Conservation (phyloP, 2,113 vertebrate species). For the Erpornis zantholeuca region DNA sequence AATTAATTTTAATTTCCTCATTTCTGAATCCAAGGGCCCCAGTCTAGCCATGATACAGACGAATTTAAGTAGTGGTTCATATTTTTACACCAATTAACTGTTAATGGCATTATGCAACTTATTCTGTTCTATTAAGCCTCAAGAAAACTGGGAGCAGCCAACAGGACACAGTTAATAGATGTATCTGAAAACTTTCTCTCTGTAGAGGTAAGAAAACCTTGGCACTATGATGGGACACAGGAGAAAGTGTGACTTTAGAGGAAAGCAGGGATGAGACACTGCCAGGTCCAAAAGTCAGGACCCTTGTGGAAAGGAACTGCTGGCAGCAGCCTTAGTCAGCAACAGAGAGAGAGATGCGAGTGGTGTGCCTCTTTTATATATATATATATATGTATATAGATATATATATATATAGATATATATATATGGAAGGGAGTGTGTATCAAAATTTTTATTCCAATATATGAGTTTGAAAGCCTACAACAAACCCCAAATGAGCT, state of each 20-base stretch:
- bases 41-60: neutral
- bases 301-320: neutral
- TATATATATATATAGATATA: too few relatives aligned
- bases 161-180: neutral
- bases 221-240: neutral
- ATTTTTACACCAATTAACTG: neutral
- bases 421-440: too few relatives aligned
- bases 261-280: neutral
- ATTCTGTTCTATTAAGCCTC: neutral
- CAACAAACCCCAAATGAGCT: neutral
- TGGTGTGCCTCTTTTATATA: neutral
- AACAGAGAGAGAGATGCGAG: neutral
- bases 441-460: neutral
- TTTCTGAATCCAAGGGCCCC: neutral
- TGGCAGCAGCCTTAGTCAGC: neutral
- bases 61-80: neutral
- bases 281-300: neutral
- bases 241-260: neutral
- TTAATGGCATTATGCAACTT: neutral
- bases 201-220: neutral
- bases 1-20: neutral
- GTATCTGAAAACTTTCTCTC: neutral
- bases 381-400: too few relatives aligned
- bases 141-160: neutral
- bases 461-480: neutral